A percentile compares a stretch with the other conserved stretches of the same genome.
Evolutionary conservation across 1,140 invertebrate species (phyloP).

Genomic region (Drosophila paulistorum): DNA sequence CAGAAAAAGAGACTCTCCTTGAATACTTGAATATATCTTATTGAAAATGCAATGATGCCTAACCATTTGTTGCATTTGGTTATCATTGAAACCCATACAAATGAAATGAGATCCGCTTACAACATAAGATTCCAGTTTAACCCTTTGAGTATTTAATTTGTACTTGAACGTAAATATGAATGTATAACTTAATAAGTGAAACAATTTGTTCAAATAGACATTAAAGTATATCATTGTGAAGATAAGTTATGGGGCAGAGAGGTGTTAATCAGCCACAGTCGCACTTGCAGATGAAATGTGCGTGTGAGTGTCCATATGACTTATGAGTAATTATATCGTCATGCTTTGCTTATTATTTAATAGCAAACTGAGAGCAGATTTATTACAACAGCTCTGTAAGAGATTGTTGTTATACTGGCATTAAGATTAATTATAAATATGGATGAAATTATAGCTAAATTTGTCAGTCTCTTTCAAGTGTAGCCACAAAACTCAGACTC

Average conservation of each 20-base stretch:
- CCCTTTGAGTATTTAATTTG: conserved; percentile 9
- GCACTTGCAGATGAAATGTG: not conserved
- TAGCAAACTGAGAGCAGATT: not conserved
- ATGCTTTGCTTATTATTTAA: conserved; percentile 16
- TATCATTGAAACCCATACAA: conserved; percentile 40
- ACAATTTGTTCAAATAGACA: no score
- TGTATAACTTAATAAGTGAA: no score
- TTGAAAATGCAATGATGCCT: conserved; percentile 37
- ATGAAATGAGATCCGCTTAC: conserved; percentile 38
- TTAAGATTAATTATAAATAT: conserved; percentile 39
- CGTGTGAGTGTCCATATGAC: conserved; percentile 1
- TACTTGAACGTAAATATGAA: no score
- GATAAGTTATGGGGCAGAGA: not conserved
- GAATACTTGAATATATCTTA: not conserved
- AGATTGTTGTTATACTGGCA: conserved; percentile 16
- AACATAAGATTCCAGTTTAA: conserved; percentile 24
- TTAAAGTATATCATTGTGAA: no score
- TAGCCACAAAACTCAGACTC: not conserved
- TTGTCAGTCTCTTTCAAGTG: conserved; percentile 33
- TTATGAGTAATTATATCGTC: not conserved
- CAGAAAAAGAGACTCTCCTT: not conserved
- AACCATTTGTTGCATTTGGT: conserved; percentile 35
- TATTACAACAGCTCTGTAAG: conserved; percentile 3
- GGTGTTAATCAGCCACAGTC: not conserved
- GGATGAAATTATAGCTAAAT: not conserved